These are phyloP conservation scores for Myripristis murdjan DNA, from an alignment of 2,797 vertebrate species.

Conservation along the genomic window DNA sequence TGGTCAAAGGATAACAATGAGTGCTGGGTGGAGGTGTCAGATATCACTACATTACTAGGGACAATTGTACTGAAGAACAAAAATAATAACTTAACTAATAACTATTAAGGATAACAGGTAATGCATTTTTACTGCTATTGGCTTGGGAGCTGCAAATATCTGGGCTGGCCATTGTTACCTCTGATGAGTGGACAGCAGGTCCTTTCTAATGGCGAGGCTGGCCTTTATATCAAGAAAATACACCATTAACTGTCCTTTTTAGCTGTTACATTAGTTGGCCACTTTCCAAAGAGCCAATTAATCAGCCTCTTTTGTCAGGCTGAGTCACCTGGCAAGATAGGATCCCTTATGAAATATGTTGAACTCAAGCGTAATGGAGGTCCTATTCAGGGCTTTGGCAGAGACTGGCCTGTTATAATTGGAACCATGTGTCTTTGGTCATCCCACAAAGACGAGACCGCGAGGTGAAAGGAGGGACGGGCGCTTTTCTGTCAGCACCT, in stretches of 20 bases:
- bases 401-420: constrained; percentile 69
- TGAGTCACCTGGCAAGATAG: constrained; percentile 81
- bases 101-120: constrained; percentile 37
- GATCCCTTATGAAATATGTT: constrained; percentile 79
- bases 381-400: constrained; percentile 76
- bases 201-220: constrained; percentile 58
- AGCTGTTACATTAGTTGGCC: constrained; percentile 76
- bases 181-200: constrained; percentile 72
- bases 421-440: constrained; percentile 62
- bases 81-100: constrained; percentile 44
- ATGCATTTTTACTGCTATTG: constrained; percentile 57
- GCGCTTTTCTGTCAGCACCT: constrained; percentile 49
- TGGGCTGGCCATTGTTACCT: constrained; percentile 67
- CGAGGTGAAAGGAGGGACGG: constrained; percentile 54
- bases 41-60: constrained; percentile 14
- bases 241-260: constrained; percentile 82
- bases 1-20: constrained; percentile 61
- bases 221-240: constrained; percentile 71
- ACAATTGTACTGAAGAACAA: constrained; percentile 31
- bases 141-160: constrained; percentile 49
- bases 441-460: constrained; percentile 54
- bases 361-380: constrained; percentile 72
- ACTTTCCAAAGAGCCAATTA: constrained; percentile 84
- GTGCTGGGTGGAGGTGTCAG: constrained; percentile 10
- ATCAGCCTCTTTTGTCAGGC: constrained; percentile 83